phyloP scores from a whole-genome alignment of 2,797 vertebrate genomes.

The Masticophis lateralis region DNA sequence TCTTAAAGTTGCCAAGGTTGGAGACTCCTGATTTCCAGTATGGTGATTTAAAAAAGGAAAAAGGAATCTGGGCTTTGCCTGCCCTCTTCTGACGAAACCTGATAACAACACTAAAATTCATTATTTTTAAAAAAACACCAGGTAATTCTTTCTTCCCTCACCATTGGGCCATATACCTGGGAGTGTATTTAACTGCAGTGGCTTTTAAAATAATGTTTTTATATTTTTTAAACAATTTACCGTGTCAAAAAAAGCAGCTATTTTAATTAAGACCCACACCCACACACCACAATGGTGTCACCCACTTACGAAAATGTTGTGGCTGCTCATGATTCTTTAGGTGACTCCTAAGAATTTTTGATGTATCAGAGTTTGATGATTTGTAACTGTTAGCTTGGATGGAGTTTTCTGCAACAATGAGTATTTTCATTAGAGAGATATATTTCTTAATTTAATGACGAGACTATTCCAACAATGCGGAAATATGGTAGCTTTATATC shows the following conservation, averaged over 20 bases:
- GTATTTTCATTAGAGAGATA: not conserved
- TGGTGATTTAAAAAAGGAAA: not conserved
- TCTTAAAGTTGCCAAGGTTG: no score
- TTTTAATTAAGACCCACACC: not conserved
- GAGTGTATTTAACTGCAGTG: not conserved
- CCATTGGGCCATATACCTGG: not conserved
- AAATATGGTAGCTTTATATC: not conserved
- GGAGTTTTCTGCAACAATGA: not conserved
- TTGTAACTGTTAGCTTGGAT: not conserved
- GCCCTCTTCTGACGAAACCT: slow-evolving; percentile 3
- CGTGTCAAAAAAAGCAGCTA: not conserved
- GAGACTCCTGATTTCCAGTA: not conserved
- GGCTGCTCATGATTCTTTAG: not conserved
- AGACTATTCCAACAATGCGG: not conserved
- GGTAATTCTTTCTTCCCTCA: not conserved
- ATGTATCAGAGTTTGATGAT: not conserved
- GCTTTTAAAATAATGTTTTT: not conserved
- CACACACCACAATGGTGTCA: not conserved
- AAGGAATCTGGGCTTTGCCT: not conserved
- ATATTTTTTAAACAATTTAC: not conserved
- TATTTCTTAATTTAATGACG: not conserved
- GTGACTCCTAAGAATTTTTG: not conserved
- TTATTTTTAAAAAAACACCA: not conserved
- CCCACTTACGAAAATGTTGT: not conserved
- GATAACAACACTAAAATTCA: not conserved